Evolutionary conservation across 2,113 vertebrate genomes (phyloP), one percentile per base, ranked within the genome.

Genomic region (Neofelis nebulosa): DNA sequence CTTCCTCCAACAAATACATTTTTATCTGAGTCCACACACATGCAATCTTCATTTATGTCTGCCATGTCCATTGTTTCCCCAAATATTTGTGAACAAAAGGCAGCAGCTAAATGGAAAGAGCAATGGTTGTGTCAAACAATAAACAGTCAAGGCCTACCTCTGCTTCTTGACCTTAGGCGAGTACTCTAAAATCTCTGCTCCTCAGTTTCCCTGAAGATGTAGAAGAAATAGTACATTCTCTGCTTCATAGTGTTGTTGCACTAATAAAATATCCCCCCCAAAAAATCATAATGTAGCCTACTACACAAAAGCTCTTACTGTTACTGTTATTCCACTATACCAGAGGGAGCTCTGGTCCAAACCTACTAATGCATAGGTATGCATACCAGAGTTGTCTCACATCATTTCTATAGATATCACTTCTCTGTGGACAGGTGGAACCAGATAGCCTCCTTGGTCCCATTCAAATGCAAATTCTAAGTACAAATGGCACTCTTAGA

Each of bases 81-180:
- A 91, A 93, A 82, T 63, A 89, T 78, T 71, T 38, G 50, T 69
- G 87, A 91, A 94, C 2, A 91, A 92, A 92, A 88, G 31, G 18
- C 23, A 89, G 1, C 31, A 68, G 13, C 41, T 92, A 57, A 80
- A 18, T 76, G 45, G 66, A 89, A 84, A 76, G 31, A 96, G 29
- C 14, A 27, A 16, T 66, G 13, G 15, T 36, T 73, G 25, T 25
- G 8, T 94, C 19, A 61, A 81, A 87, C 79, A 52, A 78, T 55
- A 48, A 71, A 41, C 19, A 73, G 57, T 86, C 4, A 83, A 89
- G 23, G 33, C 33, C 21, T 36, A 82, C 31, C 10, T 93, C 65
- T 83, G 48, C 52, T 50, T 71, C n/a, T 66, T 90, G 33, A 95
- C 33, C 61, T 95, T 55, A 33, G 7, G 91, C 1, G 92, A 78